phyloP scores from a whole-genome alignment of 2,888 invertebrate species.

The Chrysodeixis includens region DNA sequence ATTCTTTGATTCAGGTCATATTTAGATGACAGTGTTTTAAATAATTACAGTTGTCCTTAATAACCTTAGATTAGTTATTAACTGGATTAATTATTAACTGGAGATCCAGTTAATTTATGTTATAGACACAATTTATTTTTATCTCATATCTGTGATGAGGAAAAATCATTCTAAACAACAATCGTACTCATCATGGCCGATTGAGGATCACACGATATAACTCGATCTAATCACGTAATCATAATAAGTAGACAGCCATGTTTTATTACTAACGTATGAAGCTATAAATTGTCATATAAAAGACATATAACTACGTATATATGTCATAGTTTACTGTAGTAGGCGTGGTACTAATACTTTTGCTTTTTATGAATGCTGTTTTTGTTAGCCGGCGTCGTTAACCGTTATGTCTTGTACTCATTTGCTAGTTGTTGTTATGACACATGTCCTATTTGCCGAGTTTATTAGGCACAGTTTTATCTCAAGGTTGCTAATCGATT shows the following conservation, averaged over 20 bases:
- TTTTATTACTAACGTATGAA: neutral
- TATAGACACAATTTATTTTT: neutral
- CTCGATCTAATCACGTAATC: neutral
- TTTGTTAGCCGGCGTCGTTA: neutral
- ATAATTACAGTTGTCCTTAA: no score
- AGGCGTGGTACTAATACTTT: neutral
- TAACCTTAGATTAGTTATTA: neutral
- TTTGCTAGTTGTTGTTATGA: constrained; percentile 3
- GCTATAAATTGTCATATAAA: neutral
- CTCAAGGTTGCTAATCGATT: neutral
- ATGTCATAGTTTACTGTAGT: no score
- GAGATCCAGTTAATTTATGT: neutral
- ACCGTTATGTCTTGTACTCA: neutral
- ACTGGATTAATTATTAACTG: neutral
- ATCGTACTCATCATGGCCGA: neutral
- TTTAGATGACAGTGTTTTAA: no score
- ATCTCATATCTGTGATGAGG: neutral
- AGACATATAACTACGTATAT: no score
- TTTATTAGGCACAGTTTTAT: neutral
- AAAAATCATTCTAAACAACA: neutral
- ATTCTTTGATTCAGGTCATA: no score
- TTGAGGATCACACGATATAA: neutral
- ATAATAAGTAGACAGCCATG: neutral
- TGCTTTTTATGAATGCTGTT: neutral
- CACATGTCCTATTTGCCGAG: neutral